phyloP scores from a whole-genome alignment of 2,113 vertebrate species.

The Recurvirostra avosetta region DNA sequence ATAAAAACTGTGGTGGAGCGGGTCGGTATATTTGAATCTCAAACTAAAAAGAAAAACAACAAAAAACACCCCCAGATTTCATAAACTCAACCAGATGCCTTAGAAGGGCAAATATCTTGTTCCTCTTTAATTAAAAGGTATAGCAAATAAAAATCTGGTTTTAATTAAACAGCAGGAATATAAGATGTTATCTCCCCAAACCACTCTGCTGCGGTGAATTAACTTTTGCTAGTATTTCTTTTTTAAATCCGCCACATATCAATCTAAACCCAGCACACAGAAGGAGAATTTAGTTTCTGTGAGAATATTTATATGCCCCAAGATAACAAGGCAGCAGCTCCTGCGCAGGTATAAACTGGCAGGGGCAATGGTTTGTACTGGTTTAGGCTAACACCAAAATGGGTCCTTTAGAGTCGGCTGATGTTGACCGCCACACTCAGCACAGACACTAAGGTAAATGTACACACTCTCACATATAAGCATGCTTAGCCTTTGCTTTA shows the following conservation, averaged over 20 bases:
- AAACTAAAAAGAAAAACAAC: not conserved
- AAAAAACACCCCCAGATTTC: not conserved
- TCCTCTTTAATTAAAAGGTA: conserved; percentile 62
- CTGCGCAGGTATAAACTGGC: not conserved
- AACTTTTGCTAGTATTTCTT: not conserved
- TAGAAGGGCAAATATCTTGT: conserved; percentile 33
- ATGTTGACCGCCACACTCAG: fast-evolving
- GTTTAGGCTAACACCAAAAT: not conserved
- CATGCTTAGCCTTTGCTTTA: not conserved
- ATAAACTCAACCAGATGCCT: conserved; percentile 49
- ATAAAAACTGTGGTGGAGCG: not conserved
- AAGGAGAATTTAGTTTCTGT: not conserved
- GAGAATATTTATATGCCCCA: not conserved
- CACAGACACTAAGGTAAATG: fast-evolving
- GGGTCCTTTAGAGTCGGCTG: not conserved
- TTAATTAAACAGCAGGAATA: conserved; percentile 39
- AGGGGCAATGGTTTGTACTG: not conserved
- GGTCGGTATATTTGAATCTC: not conserved
- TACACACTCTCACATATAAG: fast-evolving
- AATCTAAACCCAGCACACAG: not conserved
- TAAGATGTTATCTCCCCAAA: not conserved
- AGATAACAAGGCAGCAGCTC: not conserved
- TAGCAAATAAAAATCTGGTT: conserved; percentile 48
- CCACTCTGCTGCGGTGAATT: not conserved
- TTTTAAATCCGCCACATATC: not conserved